These are phyloP conservation scores for Pelosia muscerda DNA, from an alignment of 2,888 invertebrate genomes.

Conservation along the genomic window DNA sequence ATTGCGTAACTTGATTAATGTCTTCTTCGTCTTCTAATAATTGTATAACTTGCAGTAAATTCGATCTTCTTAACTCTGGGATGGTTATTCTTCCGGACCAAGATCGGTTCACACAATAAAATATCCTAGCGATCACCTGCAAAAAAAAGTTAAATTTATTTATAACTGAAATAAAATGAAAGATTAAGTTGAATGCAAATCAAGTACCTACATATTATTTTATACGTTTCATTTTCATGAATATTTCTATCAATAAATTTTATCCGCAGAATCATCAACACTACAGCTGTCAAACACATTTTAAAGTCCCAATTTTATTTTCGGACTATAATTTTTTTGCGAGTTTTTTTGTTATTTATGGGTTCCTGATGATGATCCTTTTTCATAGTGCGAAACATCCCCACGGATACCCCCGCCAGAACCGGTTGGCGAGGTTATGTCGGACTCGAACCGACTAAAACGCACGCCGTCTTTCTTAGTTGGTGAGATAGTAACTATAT, in stretches of 20 bases:
- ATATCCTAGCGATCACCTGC: slow-evolving; percentile 98
- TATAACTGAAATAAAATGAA: too few relatives aligned
- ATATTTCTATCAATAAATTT: too few relatives aligned
- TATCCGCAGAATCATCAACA: too few relatives aligned
- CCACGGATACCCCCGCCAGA: too few relatives aligned
- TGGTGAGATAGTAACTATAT: not conserved
- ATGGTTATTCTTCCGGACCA: slow-evolving; percentile 98
- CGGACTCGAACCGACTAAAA: too few relatives aligned
- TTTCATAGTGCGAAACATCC: too few relatives aligned
- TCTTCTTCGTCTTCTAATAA: slow-evolving; percentile 98
- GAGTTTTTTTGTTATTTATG: not conserved
- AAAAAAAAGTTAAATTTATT: too few relatives aligned
- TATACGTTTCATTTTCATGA: not conserved
- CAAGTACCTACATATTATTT: too few relatives aligned
- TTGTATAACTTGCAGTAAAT: slow-evolving; percentile 93
- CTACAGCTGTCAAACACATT: too few relatives aligned
- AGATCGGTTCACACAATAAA: slow-evolving; percentile 98
- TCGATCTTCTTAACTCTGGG: slow-evolving; percentile 95
- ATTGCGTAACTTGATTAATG: slow-evolving; percentile 97
- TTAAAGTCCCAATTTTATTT: not conserved
- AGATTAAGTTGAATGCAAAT: too few relatives aligned
- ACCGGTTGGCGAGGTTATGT: too few relatives aligned
- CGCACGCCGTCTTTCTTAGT: too few relatives aligned
- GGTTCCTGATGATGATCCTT: not conserved
- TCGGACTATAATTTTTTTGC: not conserved